Percentiles rank a stretch among this genome's conserved stretches.
Conservation (phyloP, 2,797 vertebrate species). For the Paratrypauchen microcephalus region DNA sequence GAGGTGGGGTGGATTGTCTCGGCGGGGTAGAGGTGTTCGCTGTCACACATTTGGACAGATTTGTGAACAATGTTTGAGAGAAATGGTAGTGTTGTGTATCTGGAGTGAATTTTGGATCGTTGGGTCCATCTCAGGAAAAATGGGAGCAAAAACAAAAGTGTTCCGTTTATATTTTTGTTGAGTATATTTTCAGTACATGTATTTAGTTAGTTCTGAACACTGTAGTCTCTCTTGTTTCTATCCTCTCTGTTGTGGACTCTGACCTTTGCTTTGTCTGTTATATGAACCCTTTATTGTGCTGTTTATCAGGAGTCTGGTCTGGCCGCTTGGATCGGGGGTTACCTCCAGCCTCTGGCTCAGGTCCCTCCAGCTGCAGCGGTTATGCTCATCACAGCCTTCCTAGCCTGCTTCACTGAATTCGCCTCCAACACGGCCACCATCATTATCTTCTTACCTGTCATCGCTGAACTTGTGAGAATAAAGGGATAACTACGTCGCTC, state of each 20-base stretch:
- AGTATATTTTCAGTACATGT: no score
- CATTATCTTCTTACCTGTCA: slow-evolving; percentile 92
- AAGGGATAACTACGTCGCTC: background rate
- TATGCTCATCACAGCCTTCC: slow-evolving; percentile 86
- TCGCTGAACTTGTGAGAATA: slow-evolving; percentile 90
- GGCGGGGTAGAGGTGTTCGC: no score
- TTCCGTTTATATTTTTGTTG: no score
- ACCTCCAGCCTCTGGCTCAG: slow-evolving; percentile 86
- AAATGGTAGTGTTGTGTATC: no score
- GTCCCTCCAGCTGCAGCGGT: slow-evolving; percentile 85
- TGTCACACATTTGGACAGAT: no score
- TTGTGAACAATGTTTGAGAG: no score
- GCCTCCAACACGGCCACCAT: slow-evolving; percentile 97
- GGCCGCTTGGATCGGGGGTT: slow-evolving; percentile 89
- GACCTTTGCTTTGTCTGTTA: slow-evolving; percentile 1
- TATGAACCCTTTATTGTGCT: slow-evolving; percentile 28
- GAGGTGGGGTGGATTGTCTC: no score
- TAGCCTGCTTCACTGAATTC: slow-evolving; percentile 94
- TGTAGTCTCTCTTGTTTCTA: background rate
- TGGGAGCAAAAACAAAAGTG: no score
- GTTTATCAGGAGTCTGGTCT: slow-evolving; percentile 88
- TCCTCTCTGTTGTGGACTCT: slow-evolving; percentile 39
- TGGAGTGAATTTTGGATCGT: no score
- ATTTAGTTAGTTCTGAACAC: no score
- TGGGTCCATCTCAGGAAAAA: no score